phyloP scores from a whole-genome alignment of 2,797 vertebrate species.

The Orientallactaga sibirica region DNA sequence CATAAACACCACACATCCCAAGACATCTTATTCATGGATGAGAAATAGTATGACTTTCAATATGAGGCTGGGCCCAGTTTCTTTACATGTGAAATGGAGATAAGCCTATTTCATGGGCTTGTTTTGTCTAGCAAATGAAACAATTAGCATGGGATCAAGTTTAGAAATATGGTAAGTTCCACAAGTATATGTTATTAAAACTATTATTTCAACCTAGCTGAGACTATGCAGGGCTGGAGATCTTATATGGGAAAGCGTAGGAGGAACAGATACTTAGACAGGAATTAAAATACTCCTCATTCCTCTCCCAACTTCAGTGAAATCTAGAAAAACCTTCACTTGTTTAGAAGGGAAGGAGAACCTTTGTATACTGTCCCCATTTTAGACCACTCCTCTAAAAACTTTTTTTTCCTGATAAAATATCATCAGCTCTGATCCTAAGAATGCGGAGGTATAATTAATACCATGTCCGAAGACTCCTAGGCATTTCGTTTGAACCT shows the following conservation, averaged over 20 bases:
- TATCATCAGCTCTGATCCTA: neutral
- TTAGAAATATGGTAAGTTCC: slow-evolving; percentile 21
- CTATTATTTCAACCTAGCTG: slow-evolving; percentile 35
- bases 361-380: neutral
- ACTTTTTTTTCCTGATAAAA: slow-evolving; percentile 14
- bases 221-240: neutral
- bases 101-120: neutral
- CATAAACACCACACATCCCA: slow-evolving; percentile 3
- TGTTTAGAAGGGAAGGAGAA: neutral
- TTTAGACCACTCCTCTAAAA: neutral
- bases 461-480: neutral
- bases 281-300: neutral
- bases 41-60: neutral
- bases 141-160: neutral
- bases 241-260: neutral
- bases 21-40: neutral
- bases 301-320: neutral
- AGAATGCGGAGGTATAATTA: neutral
- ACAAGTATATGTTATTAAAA: slow-evolving; percentile 59
- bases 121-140: slow-evolving; percentile 22
- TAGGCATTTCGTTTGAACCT: neutral
- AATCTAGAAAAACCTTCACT: neutral
- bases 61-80: neutral
- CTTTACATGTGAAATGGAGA: slow-evolving; percentile 28
- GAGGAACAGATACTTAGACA: neutral